phyloP scores from a whole-genome alignment of 2,113 vertebrate species.

The Hippocampus comes region DNA sequence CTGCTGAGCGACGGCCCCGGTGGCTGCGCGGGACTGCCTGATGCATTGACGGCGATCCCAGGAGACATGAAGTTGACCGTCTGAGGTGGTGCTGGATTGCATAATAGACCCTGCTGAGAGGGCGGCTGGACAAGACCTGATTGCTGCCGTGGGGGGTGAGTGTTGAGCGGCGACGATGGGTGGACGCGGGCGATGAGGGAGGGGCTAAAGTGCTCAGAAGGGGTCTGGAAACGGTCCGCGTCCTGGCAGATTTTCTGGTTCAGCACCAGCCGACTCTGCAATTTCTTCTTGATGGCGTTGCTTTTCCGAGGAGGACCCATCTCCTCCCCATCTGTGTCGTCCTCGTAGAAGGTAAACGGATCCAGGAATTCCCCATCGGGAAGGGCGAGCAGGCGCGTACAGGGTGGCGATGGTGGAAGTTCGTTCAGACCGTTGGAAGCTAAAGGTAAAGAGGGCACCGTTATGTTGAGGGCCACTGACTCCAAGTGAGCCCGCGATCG shows the following conservation, averaged over 20 bases:
- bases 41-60: conserved; percentile 80
- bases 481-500: conserved; percentile 88
- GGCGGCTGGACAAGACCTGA: conserved; percentile 59
- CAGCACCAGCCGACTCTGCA: conserved; percentile 87
- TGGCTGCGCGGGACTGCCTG: conserved; percentile 83
- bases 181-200: conserved; percentile 74
- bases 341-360: conserved; percentile 95
- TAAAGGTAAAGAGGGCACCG: conserved; percentile 89
- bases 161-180: conserved; percentile 56
- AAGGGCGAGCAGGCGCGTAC: conserved; percentile 85
- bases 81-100: conserved; percentile 93
- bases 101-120: conserved; percentile 84
- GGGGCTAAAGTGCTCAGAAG: conserved; percentile 93
- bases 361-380: conserved; percentile 89
- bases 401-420: conserved; percentile 86
- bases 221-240: conserved; percentile 85
- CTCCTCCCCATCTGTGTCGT: conserved; percentile 79
- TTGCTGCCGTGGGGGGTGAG: conserved; percentile 60
- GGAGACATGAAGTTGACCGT: conserved; percentile 88
- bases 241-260: conserved; percentile 81
- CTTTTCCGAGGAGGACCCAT: conserved; percentile 81
- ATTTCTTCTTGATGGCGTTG: conserved; percentile 84
- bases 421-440: conserved; percentile 91
- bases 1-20: conserved; percentile 78
- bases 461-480: conserved; percentile 91